A percentile compares a stretch with the other conserved stretches of the same genome.
Evolutionary conservation across 2,797 vertebrate species (phyloP).

Genomic region (Emydoidea blandingii): DNA sequence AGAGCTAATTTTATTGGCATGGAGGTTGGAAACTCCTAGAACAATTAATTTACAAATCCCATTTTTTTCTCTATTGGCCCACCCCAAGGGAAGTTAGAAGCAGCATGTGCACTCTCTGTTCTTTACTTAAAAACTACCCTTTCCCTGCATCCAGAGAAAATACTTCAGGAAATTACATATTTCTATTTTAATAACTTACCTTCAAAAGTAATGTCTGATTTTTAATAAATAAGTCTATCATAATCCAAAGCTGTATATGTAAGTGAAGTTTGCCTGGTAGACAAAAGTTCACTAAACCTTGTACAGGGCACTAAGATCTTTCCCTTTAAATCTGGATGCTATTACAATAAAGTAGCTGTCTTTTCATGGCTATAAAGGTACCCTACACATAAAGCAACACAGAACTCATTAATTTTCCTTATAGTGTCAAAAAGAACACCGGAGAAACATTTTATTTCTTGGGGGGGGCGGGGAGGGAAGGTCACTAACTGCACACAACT

Average conservation of each 20-base stretch:
- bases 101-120: background rate
- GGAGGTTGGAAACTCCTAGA: background rate
- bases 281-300: background rate
- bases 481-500: background rate
- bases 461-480: background rate
- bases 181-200: background rate
- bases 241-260: background rate
- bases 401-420: slow-evolving; percentile 5
- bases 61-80: background rate
- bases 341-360: background rate
- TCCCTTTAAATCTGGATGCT: slow-evolving; percentile 9
- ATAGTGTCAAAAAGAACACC: background rate
- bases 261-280: slow-evolving; percentile 3
- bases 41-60: fast-evolving
- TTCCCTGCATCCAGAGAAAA: background rate
- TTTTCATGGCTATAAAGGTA: background rate
- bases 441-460: background rate
- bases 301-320: background rate
- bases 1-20: background rate
- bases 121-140: background rate
- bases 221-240: background rate
- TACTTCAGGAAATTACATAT: background rate
- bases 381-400: slow-evolving; percentile 7
- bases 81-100: background rate
- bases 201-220: background rate